Evolutionary conservation across 2,113 vertebrate species (phyloP).

Genomic region (Leptobrachium ailaonicum): DNA sequence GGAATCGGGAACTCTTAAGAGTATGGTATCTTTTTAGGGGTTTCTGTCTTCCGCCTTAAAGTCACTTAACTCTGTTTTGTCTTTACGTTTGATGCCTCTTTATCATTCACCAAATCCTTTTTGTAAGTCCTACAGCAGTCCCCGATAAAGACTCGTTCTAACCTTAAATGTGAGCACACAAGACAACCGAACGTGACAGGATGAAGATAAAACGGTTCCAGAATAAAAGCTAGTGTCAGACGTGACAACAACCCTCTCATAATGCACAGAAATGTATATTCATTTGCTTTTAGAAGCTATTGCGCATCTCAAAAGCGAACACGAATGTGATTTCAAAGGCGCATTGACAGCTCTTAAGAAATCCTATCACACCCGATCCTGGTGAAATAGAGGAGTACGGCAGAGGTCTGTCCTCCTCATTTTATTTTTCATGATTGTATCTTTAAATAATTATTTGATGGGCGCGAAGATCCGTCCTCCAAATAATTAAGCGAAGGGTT

Average conservation of each 20-base stretch:
- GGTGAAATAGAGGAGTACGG: constrained; percentile 27
- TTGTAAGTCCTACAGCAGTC: too few species aligned
- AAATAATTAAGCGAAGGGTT: background rate
- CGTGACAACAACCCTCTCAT: constrained; percentile 29
- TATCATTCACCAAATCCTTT: too few species aligned
- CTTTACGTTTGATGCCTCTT: too few species aligned
- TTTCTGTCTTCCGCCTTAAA: too few species aligned
- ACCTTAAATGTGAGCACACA: background rate
- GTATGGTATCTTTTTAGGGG: too few species aligned
- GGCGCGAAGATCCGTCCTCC: constrained; percentile 21
- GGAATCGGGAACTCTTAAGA: too few species aligned
- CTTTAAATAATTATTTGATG: constrained; percentile 42
- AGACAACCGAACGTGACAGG: background rate
- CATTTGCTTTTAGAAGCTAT: constrained; percentile 48
- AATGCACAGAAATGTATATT: constrained; percentile 40
- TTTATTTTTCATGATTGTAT: constrained; percentile 20
- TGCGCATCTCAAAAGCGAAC: constrained; percentile 32
- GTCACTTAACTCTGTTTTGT: too few species aligned
- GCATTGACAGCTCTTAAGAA: constrained; percentile 37
- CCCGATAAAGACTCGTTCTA: background rate
- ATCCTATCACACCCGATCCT: background rate
- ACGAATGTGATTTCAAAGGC: constrained; percentile 8
- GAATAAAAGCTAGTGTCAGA: constrained; percentile 22
- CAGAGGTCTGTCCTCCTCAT: background rate
- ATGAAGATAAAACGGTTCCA: constrained; percentile 14